Evolutionary conservation across 1,140 invertebrate genomes (phyloP).

Genomic region (Potamilus streckersoni): DNA sequence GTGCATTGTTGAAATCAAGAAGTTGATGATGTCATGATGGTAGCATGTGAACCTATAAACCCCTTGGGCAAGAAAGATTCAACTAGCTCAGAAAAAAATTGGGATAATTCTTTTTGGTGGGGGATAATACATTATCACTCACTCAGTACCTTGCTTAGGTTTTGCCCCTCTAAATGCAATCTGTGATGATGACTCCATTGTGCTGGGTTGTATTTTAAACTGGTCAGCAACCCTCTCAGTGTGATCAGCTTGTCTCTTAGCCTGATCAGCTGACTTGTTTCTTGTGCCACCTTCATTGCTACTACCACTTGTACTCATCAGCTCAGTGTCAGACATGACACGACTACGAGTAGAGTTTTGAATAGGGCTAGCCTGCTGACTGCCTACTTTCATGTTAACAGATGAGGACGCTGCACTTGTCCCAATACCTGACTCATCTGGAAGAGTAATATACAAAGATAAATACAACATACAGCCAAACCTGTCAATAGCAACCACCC

Average conservation of each 20-base stretch:
- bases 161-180: too few relatives aligned
- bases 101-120: too few relatives aligned
- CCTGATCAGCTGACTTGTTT: constrained; percentile 22
- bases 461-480: not conserved
- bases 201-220: too few relatives aligned
- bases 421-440: constrained; percentile 26
- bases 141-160: too few relatives aligned
- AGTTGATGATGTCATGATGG: too few relatives aligned
- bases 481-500: not conserved
- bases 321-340: constrained; percentile 16
- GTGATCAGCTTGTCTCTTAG: constrained; percentile 4
- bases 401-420: constrained; percentile 25
- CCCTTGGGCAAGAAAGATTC: too few relatives aligned
- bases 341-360: constrained; percentile 4
- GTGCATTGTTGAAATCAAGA: too few relatives aligned
- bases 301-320: constrained; percentile 17
- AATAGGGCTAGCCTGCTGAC: constrained; percentile 8
- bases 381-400: not conserved
- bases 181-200: too few relatives aligned
- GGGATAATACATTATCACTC: too few relatives aligned
- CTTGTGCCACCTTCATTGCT: constrained; percentile 25
- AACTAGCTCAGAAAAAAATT: too few relatives aligned
- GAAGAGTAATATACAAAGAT: not conserved
- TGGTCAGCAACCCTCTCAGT: too few relatives aligned
- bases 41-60: too few relatives aligned